A percentile compares a stretch with the other conserved stretches of the same genome.
Conservation (phyloP, 2,888 invertebrate genomes). For the Anthrax anthrax region DNA sequence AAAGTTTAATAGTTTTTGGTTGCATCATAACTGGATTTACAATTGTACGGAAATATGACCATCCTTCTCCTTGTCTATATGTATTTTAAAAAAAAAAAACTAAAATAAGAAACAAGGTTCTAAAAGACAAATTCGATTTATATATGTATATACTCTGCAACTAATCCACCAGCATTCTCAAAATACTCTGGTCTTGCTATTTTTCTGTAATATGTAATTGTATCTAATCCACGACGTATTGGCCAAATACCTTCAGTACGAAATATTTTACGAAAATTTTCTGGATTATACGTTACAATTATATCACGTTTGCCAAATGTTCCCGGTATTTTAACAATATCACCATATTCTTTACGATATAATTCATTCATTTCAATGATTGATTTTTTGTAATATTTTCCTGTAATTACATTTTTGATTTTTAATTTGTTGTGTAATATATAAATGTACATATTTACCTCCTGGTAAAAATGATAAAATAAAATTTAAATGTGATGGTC, state of each 20-base stretch:
- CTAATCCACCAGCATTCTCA: slow-evolving; percentile 14
- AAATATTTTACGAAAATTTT: slow-evolving; percentile 36
- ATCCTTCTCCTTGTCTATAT: slow-evolving; percentile 45
- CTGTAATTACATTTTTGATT: slow-evolving; percentile 9
- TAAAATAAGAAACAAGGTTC: background rate
- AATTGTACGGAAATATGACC: slow-evolving; percentile 50
- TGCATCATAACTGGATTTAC: slow-evolving; percentile 53
- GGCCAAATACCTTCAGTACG: slow-evolving; percentile 33
- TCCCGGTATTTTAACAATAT: slow-evolving; percentile 26
- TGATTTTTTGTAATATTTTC: slow-evolving; percentile 14
- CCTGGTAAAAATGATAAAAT: slow-evolving; percentile 23
- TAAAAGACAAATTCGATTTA: background rate
- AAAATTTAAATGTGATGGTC: slow-evolving; percentile 18
- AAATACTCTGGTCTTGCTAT: slow-evolving; percentile 18
- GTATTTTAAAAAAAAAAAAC: background rate
- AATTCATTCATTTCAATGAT: slow-evolving; percentile 2
- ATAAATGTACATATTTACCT: slow-evolving; percentile 14
- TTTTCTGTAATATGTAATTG: slow-evolving; percentile 29
- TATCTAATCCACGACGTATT: slow-evolving; percentile 25
- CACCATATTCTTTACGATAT: slow-evolving; percentile 18
- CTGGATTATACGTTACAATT: slow-evolving; percentile 36
- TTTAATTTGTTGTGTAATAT: background rate
- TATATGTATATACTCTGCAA: slow-evolving; percentile 13
- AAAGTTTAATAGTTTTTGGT: slow-evolving; percentile 42
- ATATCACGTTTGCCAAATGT: slow-evolving; percentile 18